Evolutionary conservation across 2,888 invertebrate species (phyloP), one percentile per base, ranked within the genome.

Genomic region (Drosophila fulvimacula): DNA sequence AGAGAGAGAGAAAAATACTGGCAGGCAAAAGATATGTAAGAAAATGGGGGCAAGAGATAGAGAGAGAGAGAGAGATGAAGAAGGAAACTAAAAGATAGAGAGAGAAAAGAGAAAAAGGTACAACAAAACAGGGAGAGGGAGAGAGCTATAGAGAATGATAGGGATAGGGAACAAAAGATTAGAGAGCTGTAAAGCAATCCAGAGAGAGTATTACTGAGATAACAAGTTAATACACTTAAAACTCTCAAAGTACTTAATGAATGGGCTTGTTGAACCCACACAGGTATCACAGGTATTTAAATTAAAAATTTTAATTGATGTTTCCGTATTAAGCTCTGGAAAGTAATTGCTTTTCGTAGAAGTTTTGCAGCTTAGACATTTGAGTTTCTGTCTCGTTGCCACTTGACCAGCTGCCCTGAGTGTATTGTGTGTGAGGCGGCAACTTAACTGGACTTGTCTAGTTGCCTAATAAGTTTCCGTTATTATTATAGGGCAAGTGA

Each of bases 401-500:
- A 74, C 74, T 84, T 85, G 84, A 73, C 61, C 79, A 66, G 58
- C 68, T 81, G 63, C 48, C 46, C 42, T 9, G 48, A 42, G 34
- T 67, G 66, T 32, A 32, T 38, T 53, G 27, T 17, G 53, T n/a
- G 30, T 42, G 34, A 5, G 42, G 15, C 27, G 56, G n/a, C 42
- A 44, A 52, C 61, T 61, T 44, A 53, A 42, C 30, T 17, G 51
- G 30, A 36, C 68, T 55, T 61, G 63, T 66, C 62, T 67, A 53
- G 70, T 66, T 81, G 66, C 61, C 72, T 79, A 85, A 89, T 89
- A 85, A 85, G 76, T 79, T 88, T 87, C 63, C 53, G 72, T 81
- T 89, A 81, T 87, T 87, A 83, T 89, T 83, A 88, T 76, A 49
- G 79, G 75, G 56, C 27, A 44, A 44, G 61, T 46, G 55, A 24